phyloP scores from a whole-genome alignment of 2,113 vertebrate species.

The Australoheros scitulus region DNA sequence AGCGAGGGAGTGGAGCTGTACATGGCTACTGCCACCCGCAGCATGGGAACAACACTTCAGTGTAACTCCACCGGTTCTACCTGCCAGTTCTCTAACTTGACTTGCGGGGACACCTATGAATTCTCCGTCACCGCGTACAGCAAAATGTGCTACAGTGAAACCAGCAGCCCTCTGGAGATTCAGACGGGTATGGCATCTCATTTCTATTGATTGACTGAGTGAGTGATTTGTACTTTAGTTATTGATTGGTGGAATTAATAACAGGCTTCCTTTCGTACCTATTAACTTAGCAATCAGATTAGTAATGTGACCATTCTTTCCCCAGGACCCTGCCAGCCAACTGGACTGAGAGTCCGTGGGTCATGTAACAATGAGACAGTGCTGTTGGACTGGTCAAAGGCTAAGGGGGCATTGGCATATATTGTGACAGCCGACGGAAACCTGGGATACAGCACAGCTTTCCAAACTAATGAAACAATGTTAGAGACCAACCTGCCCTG shows the following conservation, averaged over 20 bases:
- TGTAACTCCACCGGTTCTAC: constrained; percentile 74
- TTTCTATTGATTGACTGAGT: neutral
- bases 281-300: neutral
- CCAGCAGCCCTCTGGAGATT: constrained; percentile 60
- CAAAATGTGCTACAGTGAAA: constrained; percentile 64
- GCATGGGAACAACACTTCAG: constrained; percentile 18
- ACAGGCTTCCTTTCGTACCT: neutral
- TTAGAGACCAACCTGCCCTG: constrained; percentile 70
- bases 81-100: constrained; percentile 69
- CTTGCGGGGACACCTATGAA: constrained; percentile 73
- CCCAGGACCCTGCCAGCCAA: constrained; percentile 79
- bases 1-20: constrained; percentile 64
- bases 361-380: constrained; percentile 71
- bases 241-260: neutral
- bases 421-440: constrained; percentile 61
- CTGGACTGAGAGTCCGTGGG: constrained; percentile 47
- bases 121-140: constrained; percentile 69
- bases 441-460: constrained; percentile 61
- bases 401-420: constrained; percentile 69
- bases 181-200: constrained; percentile 69
- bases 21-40: constrained; percentile 55
- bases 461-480: constrained; percentile 53
- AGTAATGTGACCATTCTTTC: neutral
- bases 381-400: constrained; percentile 68
- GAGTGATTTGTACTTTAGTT: neutral